Evolutionary conservation across 2,888 invertebrate genomes (phyloP), one percentile per base, ranked within the genome.

Genomic region (Lasioglossum lativentre): DNA sequence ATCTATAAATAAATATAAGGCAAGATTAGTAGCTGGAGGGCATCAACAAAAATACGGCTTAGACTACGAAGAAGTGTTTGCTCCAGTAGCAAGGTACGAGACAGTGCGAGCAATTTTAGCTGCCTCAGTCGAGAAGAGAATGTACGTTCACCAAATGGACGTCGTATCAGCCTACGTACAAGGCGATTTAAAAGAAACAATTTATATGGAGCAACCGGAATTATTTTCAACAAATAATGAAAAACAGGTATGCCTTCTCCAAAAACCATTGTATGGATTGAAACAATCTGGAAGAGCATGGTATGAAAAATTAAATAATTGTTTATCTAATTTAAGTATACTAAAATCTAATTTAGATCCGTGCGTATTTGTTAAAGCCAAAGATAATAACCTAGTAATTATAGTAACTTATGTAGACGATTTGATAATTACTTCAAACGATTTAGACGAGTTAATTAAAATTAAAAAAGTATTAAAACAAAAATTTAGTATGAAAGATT

Each of bases 111-210:
- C 88, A 23, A 82, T 92, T 27, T 73, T 90, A 0, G 89, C 88
- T 8, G 78, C 72, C 23, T 59, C 85, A 0, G 90, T 88, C 1
- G 85, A 89, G 30, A 82, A 89, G 23, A 85, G 85, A 72, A 89
- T 91, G 88, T 56, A 90, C 68, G 83, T 91, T 4, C 88, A 91
- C 68, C 91, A 90, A 52, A 86, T 90, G 89, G 89, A 90, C 34
- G 88, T 91, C 0, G 38, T 88, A 30, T 66, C 86, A 19, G 68
- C 86, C 0, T 89, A 88, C 56, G 47, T 86, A 4, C 85, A 88
- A 84, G 89, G 85, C 12, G 85, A 89, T 12, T 73, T 88, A 16
- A 6, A 68, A 27, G 88, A 88, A n/a, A 80, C 83, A 19, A 72
- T 87, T 16, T 87, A 84, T 42, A 87, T 88, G 80, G 71, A 86